Evolutionary conservation across 1,140 invertebrate genomes (phyloP).

Genomic region (Drosophila micromelanica): DNA sequence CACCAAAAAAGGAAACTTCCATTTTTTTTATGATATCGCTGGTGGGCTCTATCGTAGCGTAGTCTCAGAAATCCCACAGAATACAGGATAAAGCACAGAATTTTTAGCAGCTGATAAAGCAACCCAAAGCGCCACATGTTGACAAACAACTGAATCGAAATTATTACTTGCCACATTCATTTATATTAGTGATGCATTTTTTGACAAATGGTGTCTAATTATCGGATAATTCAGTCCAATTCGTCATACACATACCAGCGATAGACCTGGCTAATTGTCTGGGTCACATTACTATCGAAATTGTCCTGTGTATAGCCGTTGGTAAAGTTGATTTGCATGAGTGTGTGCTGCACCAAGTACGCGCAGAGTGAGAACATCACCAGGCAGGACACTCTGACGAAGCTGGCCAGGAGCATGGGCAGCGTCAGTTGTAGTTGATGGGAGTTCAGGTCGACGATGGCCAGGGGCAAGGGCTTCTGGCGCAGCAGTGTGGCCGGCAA

Average conservation of each 20-base stretch:
- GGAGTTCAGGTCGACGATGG: slow-evolving; percentile 7
- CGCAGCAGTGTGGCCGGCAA: slow-evolving; percentile 27
- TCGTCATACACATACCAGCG: slow-evolving; percentile 60
- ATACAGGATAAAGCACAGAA: slow-evolving; percentile 24
- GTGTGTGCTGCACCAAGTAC: slow-evolving; percentile 16
- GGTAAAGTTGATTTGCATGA: slow-evolving; percentile 19
- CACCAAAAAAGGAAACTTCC: neutral
- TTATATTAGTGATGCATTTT: neutral
- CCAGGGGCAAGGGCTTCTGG: slow-evolving; percentile 3
- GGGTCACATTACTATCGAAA: slow-evolving; percentile 62
- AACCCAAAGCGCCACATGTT: slow-evolving; percentile 46
- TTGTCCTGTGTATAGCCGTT: slow-evolving; percentile 20
- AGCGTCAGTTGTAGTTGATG: slow-evolving; percentile 14
- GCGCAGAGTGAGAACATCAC: slow-evolving; percentile 24
- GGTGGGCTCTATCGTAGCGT: slow-evolving; percentile 20
- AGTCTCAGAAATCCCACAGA: slow-evolving; percentile 41
- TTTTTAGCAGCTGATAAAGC: slow-evolving; percentile 25
- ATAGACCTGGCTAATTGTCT: slow-evolving; percentile 62
- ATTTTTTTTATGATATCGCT: neutral
- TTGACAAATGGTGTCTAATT: slow-evolving; percentile 31
- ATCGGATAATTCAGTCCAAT: slow-evolving; percentile 47
- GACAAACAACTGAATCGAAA: slow-evolving; percentile 24
- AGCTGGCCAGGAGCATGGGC: slow-evolving; percentile 15
- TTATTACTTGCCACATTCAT: neutral
- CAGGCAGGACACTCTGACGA: slow-evolving; percentile 12